phyloP scores from a whole-genome alignment of 2,113 vertebrate genomes.

The Anolis carolinensis region DNA sequence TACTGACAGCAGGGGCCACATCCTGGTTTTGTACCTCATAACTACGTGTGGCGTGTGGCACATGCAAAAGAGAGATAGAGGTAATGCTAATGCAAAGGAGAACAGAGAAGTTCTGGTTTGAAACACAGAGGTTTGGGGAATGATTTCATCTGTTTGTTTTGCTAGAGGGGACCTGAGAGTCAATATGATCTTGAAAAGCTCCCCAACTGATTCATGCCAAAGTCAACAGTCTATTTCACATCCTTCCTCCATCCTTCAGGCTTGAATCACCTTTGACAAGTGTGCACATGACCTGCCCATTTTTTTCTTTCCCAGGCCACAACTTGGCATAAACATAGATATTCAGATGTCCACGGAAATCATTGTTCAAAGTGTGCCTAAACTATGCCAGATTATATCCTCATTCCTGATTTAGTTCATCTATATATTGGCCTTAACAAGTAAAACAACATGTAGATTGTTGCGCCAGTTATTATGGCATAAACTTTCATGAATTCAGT shows the following conservation, averaged over 20 bases:
- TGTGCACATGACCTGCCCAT: neutral
- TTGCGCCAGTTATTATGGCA: neutral
- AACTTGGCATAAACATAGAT: neutral
- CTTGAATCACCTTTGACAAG: constrained; percentile 1
- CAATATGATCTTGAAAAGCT: constrained; percentile 41
- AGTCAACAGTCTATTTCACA: constrained; percentile 35
- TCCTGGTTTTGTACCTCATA: neutral
- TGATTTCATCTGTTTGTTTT: constrained; percentile 47
- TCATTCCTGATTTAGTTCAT: no score
- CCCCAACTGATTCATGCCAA: constrained; percentile 22
- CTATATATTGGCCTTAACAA: neutral
- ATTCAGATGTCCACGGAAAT: neutral
- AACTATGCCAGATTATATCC: neutral
- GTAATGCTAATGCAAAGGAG: neutral
- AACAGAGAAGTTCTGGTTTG: accelerated
- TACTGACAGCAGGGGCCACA: neutral
- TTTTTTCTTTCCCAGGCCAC: neutral
- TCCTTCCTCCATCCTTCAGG: neutral
- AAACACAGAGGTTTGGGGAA: accelerated
- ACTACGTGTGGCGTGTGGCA: no score
- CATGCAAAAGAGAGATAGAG: neutral
- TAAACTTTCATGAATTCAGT: neutral
- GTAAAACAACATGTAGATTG: no score
- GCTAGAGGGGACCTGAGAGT: constrained; percentile 33
- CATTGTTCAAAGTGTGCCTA: neutral